A percentile compares a stretch with the other conserved stretches of the same genome.
Conservation (phyloP, 1,140 invertebrate genomes). For the Drosophila neocordata region DNA sequence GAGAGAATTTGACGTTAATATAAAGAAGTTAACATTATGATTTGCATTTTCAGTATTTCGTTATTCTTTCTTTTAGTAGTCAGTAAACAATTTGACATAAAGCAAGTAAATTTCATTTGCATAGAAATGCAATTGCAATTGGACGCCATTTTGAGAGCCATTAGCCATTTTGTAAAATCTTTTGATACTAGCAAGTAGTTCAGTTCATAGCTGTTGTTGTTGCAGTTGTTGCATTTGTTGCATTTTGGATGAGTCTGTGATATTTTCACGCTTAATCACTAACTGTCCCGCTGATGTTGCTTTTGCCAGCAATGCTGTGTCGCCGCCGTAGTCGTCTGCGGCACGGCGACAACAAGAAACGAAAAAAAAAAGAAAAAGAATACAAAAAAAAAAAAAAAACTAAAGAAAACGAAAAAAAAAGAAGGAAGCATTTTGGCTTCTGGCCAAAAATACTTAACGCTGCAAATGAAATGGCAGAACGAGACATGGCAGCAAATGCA, state of each 20-base stretch:
- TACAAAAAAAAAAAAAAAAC: background rate
- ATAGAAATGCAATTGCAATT: conserved; percentile 32
- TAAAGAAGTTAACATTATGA: background rate
- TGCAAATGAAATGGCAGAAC: conserved; percentile 78
- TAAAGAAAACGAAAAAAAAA: conserved; percentile 23
- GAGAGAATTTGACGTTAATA: no score
- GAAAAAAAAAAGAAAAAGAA: conserved; percentile 5
- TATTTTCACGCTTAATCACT: conserved; percentile 81
- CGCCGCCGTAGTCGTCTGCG: conserved; percentile 26
- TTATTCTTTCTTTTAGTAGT: background rate
- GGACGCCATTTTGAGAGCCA: conserved; percentile 46
- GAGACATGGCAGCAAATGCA: conserved; percentile 63
- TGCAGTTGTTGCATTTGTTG: conserved; percentile 21
- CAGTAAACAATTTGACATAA: background rate
- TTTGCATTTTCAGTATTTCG: background rate
- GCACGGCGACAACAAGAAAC: conserved; percentile 65
- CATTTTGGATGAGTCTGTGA: conserved; percentile 58
- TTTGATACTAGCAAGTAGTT: conserved; percentile 12
- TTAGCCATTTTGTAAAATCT: conserved; percentile 27
- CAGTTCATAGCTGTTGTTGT: conserved; percentile 27
- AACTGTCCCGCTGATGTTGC: conserved; percentile 55
- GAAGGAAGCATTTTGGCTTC: conserved; percentile 56
- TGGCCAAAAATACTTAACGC: conserved; percentile 76
- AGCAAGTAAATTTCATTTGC: conserved; percentile 27
- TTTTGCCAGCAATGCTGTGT: conserved; percentile 8